Conservation (phyloP, 1,140 invertebrate genomes). For the Zaprionus taronus region DNA sequence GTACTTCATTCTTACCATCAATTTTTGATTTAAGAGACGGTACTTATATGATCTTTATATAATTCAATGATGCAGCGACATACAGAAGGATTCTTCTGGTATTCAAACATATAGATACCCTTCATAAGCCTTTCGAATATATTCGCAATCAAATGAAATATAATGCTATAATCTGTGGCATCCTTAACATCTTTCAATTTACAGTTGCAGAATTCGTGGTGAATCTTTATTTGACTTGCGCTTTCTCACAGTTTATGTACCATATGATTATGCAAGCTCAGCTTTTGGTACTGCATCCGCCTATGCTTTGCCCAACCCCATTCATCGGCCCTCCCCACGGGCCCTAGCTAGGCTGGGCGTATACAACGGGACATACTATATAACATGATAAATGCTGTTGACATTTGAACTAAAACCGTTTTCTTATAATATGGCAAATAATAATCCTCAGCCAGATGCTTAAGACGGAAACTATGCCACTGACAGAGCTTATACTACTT, state of each 20-base stretch:
- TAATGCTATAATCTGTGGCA: constrained; percentile 31
- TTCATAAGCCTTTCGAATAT: not conserved
- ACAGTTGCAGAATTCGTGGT: not conserved
- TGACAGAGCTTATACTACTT: constrained; percentile 79
- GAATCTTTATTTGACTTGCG: constrained; percentile 15
- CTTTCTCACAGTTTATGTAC: constrained; percentile 23
- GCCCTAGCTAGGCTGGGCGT: not conserved
- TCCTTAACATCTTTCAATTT: constrained; percentile 25
- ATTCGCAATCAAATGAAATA: not conserved
- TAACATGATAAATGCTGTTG: constrained; percentile 71
- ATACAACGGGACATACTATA: constrained; percentile 10
- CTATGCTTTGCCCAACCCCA: too few relatives aligned
- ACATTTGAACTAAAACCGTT: constrained; percentile 81
- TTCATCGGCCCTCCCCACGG: too few relatives aligned
- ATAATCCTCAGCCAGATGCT: constrained; percentile 77
- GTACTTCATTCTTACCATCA: too few relatives aligned
- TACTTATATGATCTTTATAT: too few relatives aligned
- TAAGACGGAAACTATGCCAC: constrained; percentile 77
- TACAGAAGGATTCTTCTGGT: too few relatives aligned
- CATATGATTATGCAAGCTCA: constrained; percentile 41
- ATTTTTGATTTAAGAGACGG: too few relatives aligned
- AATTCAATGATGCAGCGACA: too few relatives aligned
- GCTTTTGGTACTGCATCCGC: constrained; percentile 11
- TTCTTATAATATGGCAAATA: constrained; percentile 81
- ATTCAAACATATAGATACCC: too few relatives aligned